Conservation (phyloP, 1,140 invertebrate species). For the Idris sp. region DNA sequence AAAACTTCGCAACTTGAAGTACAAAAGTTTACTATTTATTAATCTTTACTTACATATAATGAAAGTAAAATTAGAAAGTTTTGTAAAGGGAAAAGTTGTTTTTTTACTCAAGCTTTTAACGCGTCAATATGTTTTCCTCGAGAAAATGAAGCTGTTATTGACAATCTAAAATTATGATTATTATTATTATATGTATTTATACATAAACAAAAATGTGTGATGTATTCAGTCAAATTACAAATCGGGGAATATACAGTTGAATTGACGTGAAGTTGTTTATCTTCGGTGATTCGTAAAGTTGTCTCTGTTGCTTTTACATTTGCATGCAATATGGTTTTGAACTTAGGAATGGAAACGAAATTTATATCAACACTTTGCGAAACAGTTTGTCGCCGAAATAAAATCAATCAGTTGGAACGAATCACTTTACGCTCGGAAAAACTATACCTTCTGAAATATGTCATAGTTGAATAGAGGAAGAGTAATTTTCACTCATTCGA, state of each 20-base stretch:
- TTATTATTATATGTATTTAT: too few species aligned
- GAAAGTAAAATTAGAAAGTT: too few species aligned
- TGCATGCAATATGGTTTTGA: slow-evolving; percentile 6
- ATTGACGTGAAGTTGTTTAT: slow-evolving; percentile 4
- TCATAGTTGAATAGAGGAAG: slow-evolving; percentile 25
- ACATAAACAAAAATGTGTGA: too few species aligned
- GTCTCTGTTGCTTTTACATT: slow-evolving; percentile 1
- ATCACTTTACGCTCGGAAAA: slow-evolving; percentile 34
- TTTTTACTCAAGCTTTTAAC: too few species aligned
- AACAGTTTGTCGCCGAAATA: slow-evolving; percentile 14
- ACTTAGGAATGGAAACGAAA: slow-evolving; percentile 24
- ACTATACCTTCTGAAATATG: slow-evolving; percentile 19
- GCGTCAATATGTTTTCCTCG: too few species aligned
- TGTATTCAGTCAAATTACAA: too few species aligned
- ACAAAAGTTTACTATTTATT: too few species aligned
- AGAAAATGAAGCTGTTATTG: too few species aligned
- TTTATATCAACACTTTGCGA: slow-evolving; percentile 33
- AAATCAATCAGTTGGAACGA: slow-evolving; percentile 37
- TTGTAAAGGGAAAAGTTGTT: too few species aligned
- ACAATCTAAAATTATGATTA: too few species aligned
- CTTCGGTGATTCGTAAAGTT: slow-evolving; percentile 5
- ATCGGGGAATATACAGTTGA: slow-evolving; percentile 1
- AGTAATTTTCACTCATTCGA: slow-evolving; percentile 30
- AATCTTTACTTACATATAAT: too few species aligned
- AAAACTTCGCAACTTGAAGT: too few species aligned